These are phyloP conservation scores for Prunella fulvescens DNA, from an alignment of 2,113 vertebrate species.

Conservation along the genomic window DNA sequence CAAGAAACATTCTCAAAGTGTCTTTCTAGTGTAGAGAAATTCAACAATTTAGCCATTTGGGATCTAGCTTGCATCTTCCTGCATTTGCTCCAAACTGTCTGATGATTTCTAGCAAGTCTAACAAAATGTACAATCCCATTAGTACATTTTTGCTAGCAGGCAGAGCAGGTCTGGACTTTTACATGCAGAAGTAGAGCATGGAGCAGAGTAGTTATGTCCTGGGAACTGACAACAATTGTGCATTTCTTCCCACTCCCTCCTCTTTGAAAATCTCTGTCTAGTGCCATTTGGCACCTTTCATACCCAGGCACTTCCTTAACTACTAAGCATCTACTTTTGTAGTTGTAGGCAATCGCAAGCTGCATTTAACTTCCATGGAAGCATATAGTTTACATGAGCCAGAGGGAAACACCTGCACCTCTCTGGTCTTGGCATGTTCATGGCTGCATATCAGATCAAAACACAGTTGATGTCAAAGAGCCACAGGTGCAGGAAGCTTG, in stretches of 20 bases:
- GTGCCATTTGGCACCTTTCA: not conserved
- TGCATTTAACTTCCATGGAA: slow-evolving; percentile 34
- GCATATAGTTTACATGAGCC: slow-evolving; percentile 10
- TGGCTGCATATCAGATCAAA: slow-evolving; percentile 38
- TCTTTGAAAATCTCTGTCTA: not conserved
- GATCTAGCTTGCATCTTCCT: not conserved
- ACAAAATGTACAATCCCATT: not conserved
- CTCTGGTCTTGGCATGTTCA: not conserved
- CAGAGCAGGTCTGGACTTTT: not conserved
- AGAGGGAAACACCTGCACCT: slow-evolving; percentile 70
- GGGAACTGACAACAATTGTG: not conserved
- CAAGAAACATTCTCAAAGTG: not conserved
- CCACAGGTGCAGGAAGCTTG: slow-evolving; percentile 61
- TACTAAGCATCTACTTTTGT: not conserved
- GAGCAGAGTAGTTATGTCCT: not conserved
- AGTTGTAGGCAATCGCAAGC: not conserved
- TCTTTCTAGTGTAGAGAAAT: not conserved
- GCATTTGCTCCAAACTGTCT: not conserved
- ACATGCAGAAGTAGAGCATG: not conserved
- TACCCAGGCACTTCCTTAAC: not conserved
- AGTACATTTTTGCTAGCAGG: not conserved
- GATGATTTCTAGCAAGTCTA: not conserved
- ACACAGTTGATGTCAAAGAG: slow-evolving; percentile 31
- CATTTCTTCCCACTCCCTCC: not conserved
- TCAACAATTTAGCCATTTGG: not conserved